Conservation (phyloP, 64 coral and sea anemone genomes). For the Dendrophyllia cribrosa region DNA sequence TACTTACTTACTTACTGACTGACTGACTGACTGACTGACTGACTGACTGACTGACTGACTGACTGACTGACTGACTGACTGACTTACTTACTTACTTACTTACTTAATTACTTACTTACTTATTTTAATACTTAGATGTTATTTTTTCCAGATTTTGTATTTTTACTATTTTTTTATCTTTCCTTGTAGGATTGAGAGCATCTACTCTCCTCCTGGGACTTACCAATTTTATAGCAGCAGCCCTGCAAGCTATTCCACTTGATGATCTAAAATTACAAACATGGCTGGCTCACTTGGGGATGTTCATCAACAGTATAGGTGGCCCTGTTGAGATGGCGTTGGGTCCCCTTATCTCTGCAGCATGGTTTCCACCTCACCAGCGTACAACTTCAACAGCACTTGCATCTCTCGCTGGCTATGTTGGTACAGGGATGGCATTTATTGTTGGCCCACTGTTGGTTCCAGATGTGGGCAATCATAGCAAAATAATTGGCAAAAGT, state of each 20-base stretch:
- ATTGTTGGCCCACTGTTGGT: constrained; percentile 52
- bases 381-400: constrained; percentile 70
- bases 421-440: constrained; percentile 44
- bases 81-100: no score
- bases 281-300: constrained; percentile 34
- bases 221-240: constrained; percentile 11
- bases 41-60: no score
- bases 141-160: no score
- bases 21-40: no score
- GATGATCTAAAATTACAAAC: constrained; percentile 33
- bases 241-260: constrained; percentile 60
- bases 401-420: constrained; percentile 53
- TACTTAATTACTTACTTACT: no score
- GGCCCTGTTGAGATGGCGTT: constrained; percentile 57
- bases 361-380: constrained; percentile 67
- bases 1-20: no score
- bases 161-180: no score
- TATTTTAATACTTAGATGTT: no score
- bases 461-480: constrained; percentile 55
- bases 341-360: constrained; percentile 50
- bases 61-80: no score
- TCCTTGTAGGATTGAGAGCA: constrained; percentile 19
- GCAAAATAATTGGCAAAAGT: neutral
- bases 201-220: neutral
- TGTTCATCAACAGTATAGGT: constrained; percentile 19